Evolutionary conservation across 2,888 invertebrate species (phyloP).

Genomic region (Silvanus unidentatus): DNA sequence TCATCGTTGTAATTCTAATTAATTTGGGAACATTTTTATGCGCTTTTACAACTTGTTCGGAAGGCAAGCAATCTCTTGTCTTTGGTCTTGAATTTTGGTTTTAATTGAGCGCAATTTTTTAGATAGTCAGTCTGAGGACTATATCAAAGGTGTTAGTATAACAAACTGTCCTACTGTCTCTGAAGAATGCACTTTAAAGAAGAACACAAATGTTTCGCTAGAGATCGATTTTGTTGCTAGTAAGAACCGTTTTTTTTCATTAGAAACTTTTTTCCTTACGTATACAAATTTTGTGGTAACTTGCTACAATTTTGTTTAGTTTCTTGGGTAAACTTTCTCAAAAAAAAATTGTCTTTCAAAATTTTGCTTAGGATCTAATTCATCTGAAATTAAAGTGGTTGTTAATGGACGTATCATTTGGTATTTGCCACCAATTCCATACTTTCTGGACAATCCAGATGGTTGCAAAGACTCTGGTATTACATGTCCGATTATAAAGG

Average conservation of each 20-base stretch:
- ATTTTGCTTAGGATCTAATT: conserved; percentile 46
- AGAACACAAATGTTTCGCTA: conserved; percentile 60
- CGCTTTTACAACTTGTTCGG: conserved; percentile 13
- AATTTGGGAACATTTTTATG: not conserved
- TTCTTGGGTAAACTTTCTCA: no score
- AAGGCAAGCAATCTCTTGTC: no score
- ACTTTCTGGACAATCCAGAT: conserved; percentile 65
- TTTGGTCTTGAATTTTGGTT: no score
- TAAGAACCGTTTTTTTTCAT: conserved; percentile 42
- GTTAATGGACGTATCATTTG: conserved; percentile 73
- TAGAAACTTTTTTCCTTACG: no score
- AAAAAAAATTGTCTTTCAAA: no score
- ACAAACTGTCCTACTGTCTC: conserved; percentile 56
- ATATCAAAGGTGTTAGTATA: conserved; percentile 10
- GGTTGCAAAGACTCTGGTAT: conserved; percentile 66
- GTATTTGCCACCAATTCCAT: conserved; percentile 68
- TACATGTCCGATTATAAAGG: conserved; percentile 61
- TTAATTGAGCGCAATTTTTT: no score
- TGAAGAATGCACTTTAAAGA: conserved; percentile 56
- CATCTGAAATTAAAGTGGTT: conserved; percentile 53
- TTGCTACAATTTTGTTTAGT: no score
- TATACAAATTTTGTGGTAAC: no score
- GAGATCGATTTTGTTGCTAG: conserved; percentile 58
- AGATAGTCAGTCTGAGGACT: no score
- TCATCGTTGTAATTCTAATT: no score